Evolutionary conservation across 2,888 invertebrate species (phyloP).

Genomic region (Nyleta sp.): DNA sequence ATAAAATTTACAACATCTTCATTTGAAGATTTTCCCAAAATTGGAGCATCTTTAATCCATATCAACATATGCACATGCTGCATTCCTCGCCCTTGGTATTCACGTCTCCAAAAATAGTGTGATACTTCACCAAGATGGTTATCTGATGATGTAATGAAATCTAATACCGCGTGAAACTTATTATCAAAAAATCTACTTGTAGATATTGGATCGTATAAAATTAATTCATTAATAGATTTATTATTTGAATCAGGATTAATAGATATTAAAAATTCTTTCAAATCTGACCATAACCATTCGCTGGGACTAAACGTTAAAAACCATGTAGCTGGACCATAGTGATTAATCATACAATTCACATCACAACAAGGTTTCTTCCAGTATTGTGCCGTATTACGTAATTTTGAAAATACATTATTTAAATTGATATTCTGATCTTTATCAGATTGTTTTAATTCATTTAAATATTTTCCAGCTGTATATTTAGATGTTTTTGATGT

Average conservation of each 20-base stretch:
- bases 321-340: slow-evolving; percentile 9
- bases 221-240: slow-evolving; percentile 11
- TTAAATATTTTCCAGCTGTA: slow-evolving; percentile 42
- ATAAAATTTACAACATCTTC: slow-evolving; percentile 68
- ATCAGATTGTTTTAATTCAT: slow-evolving; percentile 32
- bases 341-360: slow-evolving; percentile 64
- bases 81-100: slow-evolving; percentile 70
- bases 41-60: slow-evolving; percentile 21
- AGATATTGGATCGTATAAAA: slow-evolving; percentile 46
- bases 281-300: slow-evolving; percentile 71
- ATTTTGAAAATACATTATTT: slow-evolving; percentile 61
- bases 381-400: slow-evolving; percentile 58
- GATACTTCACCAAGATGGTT: slow-evolving; percentile 67
- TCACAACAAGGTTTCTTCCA: slow-evolving; percentile 63
- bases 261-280: slow-evolving; percentile 68
- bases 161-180: slow-evolving; percentile 73
- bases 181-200: slow-evolving; percentile 71
- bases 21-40: slow-evolving; percentile 10
- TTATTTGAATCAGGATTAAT: slow-evolving; percentile 68
- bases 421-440: slow-evolving; percentile 61
- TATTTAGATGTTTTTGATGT: slow-evolving; percentile 51
- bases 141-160: slow-evolving; percentile 66
- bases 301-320: slow-evolving; percentile 67
- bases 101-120: slow-evolving; percentile 69
- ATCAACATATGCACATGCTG: slow-evolving; percentile 69